Evolutionary conservation across 92 coral and sea anemone species (phyloP).

Genomic region (Hydrozoanthus gracilis): DNA sequence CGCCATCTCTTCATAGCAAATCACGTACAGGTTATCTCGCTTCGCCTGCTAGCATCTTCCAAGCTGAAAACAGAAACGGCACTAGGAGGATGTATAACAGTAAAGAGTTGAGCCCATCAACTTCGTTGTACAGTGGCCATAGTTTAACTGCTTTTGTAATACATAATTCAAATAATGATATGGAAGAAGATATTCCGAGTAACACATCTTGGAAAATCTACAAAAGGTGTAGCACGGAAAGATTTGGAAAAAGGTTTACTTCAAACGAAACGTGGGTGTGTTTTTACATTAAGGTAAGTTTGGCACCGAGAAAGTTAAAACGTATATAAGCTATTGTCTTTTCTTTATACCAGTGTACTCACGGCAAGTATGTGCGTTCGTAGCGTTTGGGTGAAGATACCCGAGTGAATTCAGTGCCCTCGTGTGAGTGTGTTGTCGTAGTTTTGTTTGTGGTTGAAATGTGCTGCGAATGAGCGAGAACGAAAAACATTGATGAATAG

Average conservation of each 20-base stretch:
- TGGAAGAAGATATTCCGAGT: neutral
- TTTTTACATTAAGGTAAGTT: neutral
- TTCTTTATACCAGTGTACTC: neutral
- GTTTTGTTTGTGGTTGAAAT: too few species aligned
- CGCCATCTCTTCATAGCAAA: neutral
- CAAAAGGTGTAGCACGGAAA: neutral
- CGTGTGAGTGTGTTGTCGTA: too few species aligned
- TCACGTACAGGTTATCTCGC: neutral
- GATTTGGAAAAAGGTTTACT: neutral
- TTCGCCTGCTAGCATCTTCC: neutral
- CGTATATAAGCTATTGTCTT: neutral
- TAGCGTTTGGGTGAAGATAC: too few species aligned
- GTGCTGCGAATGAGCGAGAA: too few species aligned
- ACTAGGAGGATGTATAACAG: too few species aligned
- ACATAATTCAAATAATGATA: neutral
- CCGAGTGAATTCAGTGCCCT: too few species aligned
- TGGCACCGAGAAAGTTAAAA: neutral
- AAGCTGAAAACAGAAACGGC: too few species aligned
- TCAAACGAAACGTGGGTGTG: slow-evolving; percentile 8
- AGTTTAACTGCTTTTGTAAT: neutral
- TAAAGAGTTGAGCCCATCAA: neutral
- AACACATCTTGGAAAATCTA: neutral
- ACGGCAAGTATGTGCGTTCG: neutral
- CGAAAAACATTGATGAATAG: too few species aligned
- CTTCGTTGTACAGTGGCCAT: neutral